These are phyloP conservation scores for Phycodurus eques DNA, from an alignment of 2,113 vertebrate genomes.

Conservation along the genomic window DNA sequence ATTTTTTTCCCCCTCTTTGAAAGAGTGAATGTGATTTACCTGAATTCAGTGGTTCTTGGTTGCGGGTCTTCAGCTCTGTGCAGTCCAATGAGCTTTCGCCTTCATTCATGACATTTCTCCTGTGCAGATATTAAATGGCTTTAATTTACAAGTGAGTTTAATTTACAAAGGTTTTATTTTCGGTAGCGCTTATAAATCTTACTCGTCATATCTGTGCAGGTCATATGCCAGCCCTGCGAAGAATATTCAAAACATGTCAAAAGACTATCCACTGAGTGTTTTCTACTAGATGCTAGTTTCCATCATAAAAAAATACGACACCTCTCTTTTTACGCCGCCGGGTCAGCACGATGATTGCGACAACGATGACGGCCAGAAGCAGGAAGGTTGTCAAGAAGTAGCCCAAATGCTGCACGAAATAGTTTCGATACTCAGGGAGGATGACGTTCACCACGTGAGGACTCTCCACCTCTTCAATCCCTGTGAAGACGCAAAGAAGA, in stretches of 20 bases:
- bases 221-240: conserved; percentile 68
- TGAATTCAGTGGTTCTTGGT: conserved; percentile 80
- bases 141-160: neutral
- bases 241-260: conserved; percentile 19
- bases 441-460: conserved; percentile 87
- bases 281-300: neutral
- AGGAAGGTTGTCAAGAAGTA: conserved; percentile 87
- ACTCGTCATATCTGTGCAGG: conserved; percentile 56
- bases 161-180: neutral
- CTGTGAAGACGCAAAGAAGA: conserved; percentile 30
- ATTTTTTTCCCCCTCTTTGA: neutral
- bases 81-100: conserved; percentile 75
- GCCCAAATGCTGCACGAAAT: conserved; percentile 89
- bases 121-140: conserved; percentile 44
- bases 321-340: conserved; percentile 81
- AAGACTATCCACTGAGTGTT: neutral
- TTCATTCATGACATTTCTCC: conserved; percentile 67
- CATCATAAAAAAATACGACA: conserved; percentile 44
- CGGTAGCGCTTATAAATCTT: conserved; percentile 19
- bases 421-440: conserved; percentile 81
- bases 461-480: conserved; percentile 68
- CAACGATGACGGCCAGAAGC: conserved; percentile 81
- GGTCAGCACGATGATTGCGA: conserved; percentile 76
- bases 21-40: conserved; percentile 63
- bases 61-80: conserved; percentile 75